A percentile compares a stretch with the other conserved stretches of the same genome.
Conservation (phyloP, 2,797 vertebrate genomes). For the Sorex maritimensis region DNA sequence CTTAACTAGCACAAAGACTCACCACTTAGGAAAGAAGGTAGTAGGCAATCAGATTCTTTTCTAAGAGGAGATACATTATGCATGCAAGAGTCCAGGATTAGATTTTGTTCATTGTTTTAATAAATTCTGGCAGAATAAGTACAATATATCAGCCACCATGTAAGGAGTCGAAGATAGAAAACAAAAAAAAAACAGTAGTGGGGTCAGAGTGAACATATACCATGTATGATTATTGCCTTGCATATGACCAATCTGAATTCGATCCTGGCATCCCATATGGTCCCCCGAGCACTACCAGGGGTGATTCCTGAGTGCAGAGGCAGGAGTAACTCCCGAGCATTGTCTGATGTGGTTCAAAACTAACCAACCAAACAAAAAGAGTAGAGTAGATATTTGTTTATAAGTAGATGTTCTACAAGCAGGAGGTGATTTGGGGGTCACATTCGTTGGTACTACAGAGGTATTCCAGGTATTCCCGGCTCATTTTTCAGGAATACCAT, state of each 20-base stretch:
- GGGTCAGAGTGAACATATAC: neutral
- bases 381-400: neutral
- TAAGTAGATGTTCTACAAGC: neutral
- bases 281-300: too few species aligned
- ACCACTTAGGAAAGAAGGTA: neutral
- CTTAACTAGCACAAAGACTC: neutral
- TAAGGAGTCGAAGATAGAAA: neutral
- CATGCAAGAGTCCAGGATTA: neutral
- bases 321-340: too few species aligned
- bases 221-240: too few species aligned
- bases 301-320: too few species aligned
- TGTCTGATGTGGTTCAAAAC: too few species aligned
- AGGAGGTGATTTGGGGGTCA: too few species aligned
- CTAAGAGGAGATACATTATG: neutral
- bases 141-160: neutral
- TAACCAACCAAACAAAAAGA: too few species aligned
- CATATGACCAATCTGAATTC: too few species aligned
- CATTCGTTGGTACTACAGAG: too few species aligned
- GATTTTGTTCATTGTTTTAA: slow-evolving; percentile 23
- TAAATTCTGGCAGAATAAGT: neutral
- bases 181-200: neutral
- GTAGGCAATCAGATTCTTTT: neutral
- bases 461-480: too few species aligned
- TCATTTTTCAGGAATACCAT: too few species aligned
- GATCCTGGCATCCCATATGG: too few species aligned